Base-by-base conservation (phyloP, 2,888 invertebrate genomes). In the Drosophila melanosoma region DNA sequence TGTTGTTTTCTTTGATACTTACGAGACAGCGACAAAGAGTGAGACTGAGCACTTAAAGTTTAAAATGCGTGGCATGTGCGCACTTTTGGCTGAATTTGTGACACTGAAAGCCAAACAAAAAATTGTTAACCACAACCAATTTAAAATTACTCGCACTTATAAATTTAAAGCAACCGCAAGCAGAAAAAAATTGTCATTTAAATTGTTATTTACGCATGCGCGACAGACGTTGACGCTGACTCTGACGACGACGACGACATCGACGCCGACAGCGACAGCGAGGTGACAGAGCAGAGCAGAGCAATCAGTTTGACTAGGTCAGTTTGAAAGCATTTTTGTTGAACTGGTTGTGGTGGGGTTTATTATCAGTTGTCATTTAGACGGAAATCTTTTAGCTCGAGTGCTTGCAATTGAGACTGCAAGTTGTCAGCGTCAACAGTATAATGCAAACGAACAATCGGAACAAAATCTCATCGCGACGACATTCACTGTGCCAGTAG, bases 181-280 rank as follows among this genome's bases (percentile, higher is more conserved):
- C 4, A 12, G 26, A 40, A n/a, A 69, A 69, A 75, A 78, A 79
- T 76, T 80, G 86, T 78, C 77, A 81, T 87, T 82, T 90, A 75
- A 85, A 82, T 87, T 79, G 89, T 81, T 74, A 81, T 81, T 83
- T 85, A 86, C 81, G 86, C 87, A 79, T 86, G 78, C 87, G 71
- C 81, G 65, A 56, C 73, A 74, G 42, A 33, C 36, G 20, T 1
- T 26, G 52, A 23, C 36, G 33, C 15, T n/a, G 53, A n/a, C 23
- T 26, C 26, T 26, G 63, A 23, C 36, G 33, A 15, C 15, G 38
- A n/a, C 26, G 66, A 6, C n/a, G 38, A 54, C 53, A 3, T 3
- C 35, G 35, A 35, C 35, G 15, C 2, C 6, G 20, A 20, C 20
- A 20, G 0, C 42, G 36, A 29, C 51, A 23, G 26, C 23, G 29